Evolutionary conservation across 2,113 vertebrate species (phyloP).

Genomic region (Glareola pratincola): DNA sequence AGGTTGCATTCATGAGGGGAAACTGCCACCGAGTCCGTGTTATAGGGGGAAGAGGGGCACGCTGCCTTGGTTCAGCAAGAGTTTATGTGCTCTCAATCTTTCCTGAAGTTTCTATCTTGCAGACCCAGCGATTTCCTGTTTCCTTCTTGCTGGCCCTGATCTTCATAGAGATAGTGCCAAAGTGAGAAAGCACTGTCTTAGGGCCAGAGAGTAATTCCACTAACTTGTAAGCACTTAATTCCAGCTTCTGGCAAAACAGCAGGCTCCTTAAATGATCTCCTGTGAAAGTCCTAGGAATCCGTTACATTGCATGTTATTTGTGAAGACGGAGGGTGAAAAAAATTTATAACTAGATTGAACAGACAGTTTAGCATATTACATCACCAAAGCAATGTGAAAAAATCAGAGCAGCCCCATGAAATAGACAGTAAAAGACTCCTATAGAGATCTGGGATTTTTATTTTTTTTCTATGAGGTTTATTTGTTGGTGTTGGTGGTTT

Average conservation of each 20-base stretch:
- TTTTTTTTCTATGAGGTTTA: background rate
- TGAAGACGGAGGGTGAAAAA: background rate
- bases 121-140: constrained; percentile 43
- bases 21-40: background rate
- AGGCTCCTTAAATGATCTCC: background rate
- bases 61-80: constrained; percentile 27
- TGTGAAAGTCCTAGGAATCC: background rate
- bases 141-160: constrained; percentile 53
- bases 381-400: background rate
- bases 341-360: background rate
- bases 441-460: background rate
- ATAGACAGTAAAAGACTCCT: background rate
- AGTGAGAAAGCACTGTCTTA: background rate
- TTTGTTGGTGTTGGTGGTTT: background rate
- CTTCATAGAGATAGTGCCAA: constrained; percentile 1
- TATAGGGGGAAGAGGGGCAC: background rate
- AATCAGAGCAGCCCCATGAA: background rate
- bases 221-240: background rate
- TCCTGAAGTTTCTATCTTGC: constrained; percentile 58
- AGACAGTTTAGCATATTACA: background rate
- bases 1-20: constrained; percentile 11
- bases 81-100: constrained; percentile 40
- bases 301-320: background rate
- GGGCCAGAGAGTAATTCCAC: background rate
- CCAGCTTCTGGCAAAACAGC: background rate